phyloP scores from a whole-genome alignment of 2,113 vertebrate genomes.

The Regulus satrapa region DNA sequence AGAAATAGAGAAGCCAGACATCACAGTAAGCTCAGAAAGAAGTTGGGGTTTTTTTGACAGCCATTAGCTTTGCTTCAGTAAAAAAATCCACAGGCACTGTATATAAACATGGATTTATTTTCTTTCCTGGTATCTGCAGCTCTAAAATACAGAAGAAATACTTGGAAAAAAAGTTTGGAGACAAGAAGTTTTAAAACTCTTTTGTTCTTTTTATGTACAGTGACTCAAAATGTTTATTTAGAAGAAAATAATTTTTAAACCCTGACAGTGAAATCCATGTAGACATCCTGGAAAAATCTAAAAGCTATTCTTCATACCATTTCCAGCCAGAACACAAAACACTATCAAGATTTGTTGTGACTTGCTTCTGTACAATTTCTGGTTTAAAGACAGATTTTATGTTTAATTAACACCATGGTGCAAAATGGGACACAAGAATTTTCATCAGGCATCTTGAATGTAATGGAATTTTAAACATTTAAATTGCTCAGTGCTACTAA shows the following conservation, averaged over 20 bases:
- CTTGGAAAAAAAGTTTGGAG: background rate
- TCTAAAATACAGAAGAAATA: background rate
- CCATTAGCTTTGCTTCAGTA: background rate
- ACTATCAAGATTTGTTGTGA: constrained; percentile 25
- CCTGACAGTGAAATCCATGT: background rate
- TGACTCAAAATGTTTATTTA: background rate
- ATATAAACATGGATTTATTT: background rate
- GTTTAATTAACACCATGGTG: background rate
- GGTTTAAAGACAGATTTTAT: background rate
- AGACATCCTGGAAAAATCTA: background rate
- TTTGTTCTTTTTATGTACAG: background rate
- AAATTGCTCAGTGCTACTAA: background rate
- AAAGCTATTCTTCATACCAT: background rate
- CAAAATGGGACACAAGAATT: background rate
- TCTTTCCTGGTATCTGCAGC: background rate
- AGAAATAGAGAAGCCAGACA: background rate
- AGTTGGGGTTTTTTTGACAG: background rate
- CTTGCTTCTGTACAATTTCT: background rate
- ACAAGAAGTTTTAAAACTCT: background rate
- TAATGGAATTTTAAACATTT: background rate
- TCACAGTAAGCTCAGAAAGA: background rate
- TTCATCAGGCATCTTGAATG: background rate
- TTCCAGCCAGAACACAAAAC: background rate
- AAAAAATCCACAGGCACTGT: background rate
- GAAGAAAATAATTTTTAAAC: background rate